phyloP scores from a whole-genome alignment of 2,113 vertebrate genomes.

The Chloropsis hardwickii region DNA sequence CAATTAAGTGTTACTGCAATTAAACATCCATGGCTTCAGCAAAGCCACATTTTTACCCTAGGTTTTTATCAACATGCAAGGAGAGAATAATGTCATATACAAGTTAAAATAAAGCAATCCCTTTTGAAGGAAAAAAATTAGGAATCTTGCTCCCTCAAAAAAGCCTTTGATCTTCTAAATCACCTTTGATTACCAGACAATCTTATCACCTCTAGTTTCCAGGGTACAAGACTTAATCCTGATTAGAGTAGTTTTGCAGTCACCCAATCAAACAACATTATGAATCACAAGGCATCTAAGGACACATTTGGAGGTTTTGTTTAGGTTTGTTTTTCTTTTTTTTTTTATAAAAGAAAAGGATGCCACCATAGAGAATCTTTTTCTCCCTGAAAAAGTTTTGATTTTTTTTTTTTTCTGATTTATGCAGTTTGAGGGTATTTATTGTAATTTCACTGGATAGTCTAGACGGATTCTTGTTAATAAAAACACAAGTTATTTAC shows the following conservation, averaged over 20 bases:
- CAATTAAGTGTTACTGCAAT: neutral
- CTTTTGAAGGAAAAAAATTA: neutral
- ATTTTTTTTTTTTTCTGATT: neutral
- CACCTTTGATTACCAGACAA: conserved; percentile 29
- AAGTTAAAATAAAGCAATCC: neutral
- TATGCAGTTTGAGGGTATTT: neutral
- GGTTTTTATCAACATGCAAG: neutral
- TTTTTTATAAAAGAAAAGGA: neutral
- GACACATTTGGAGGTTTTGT: neutral
- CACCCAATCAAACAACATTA: neutral
- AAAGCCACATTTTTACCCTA: neutral
- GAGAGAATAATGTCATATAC: neutral
- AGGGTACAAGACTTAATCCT: conserved; percentile 33
- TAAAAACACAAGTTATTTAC: neutral
- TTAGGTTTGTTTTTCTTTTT: neutral
- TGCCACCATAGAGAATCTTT: neutral
- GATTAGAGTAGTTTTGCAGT: conserved; percentile 30
- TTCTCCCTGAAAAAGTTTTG: neutral
- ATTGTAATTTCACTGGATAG: neutral
- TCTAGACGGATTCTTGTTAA: neutral
- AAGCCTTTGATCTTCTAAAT: conserved; percentile 50
- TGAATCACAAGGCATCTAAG: conserved; percentile 7
- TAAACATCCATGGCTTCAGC: neutral
- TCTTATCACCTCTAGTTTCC: conserved; percentile 23
- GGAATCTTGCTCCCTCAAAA: neutral